Percentiles rank a stretch among this genome's conserved stretches.
These are phyloP conservation scores for Falco cherrug DNA, from an alignment of 2,797 vertebrate genomes.

Conservation along the genomic window DNA sequence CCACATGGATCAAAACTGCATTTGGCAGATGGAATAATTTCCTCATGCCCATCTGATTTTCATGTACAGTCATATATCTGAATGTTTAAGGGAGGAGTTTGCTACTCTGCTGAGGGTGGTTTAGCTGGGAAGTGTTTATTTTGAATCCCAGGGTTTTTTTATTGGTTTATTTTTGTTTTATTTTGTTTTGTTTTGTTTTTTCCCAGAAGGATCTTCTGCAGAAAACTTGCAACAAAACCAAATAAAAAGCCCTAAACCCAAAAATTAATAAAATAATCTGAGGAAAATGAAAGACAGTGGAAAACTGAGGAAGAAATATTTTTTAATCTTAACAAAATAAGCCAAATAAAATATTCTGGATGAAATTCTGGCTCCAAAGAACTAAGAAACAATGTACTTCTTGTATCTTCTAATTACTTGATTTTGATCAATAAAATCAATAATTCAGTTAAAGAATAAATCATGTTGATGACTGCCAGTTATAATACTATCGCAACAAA, in stretches of 20 bases:
- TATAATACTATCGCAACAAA: background rate
- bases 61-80: constrained; percentile 22
- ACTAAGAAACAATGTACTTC: background rate
- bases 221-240: background rate
- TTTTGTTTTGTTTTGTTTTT: background rate
- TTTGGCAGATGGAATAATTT: constrained; percentile 36
- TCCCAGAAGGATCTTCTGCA: background rate
- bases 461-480: background rate
- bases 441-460: background rate
- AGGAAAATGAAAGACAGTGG: background rate
- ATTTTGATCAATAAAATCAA: background rate
- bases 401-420: background rate
- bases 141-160: background rate
- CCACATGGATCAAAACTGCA: constrained; percentile 46
- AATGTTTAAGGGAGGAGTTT: constrained; percentile 20
- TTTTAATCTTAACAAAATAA: background rate
- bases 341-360: background rate
- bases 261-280: background rate
- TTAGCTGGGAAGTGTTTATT: constrained; percentile 34
- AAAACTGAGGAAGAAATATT: background rate
- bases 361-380: background rate
- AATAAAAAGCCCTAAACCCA: background rate
- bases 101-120: background rate
- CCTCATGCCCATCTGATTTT: constrained; percentile 56
- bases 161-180: background rate